Conservation (phyloP, 1,140 invertebrate species). For the Andricus grossulariae region DNA sequence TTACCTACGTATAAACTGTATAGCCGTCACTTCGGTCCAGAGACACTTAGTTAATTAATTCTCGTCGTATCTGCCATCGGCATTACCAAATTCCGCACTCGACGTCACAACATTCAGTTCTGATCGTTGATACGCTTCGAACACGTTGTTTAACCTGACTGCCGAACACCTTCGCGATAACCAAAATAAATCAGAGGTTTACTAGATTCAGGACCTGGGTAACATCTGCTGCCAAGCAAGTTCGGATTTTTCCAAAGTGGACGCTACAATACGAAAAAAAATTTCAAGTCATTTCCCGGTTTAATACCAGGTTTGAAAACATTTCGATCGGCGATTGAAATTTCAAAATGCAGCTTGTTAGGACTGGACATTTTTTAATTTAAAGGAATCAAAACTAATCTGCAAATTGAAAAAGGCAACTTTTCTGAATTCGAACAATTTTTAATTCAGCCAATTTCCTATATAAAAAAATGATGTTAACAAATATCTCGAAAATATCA, state of each 20-base stretch:
- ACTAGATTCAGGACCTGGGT: neutral
- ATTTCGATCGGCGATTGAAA: too few relatives aligned
- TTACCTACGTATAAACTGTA: slow-evolving; percentile 54
- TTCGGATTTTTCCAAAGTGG: neutral
- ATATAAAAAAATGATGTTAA: too few relatives aligned
- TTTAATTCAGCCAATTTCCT: too few relatives aligned
- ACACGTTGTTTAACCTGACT: neutral
- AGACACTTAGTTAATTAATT: slow-evolving; percentile 66
- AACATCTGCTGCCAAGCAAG: neutral
- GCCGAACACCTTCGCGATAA: neutral
- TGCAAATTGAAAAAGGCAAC: too few relatives aligned
- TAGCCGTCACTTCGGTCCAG: slow-evolving; percentile 51
- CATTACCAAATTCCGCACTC: slow-evolving; percentile 46
- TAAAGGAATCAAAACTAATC: too few relatives aligned
- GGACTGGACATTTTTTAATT: too few relatives aligned
- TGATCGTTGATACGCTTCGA: slow-evolving; percentile 7
- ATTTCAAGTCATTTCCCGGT: too few relatives aligned
- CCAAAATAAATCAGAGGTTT: neutral
- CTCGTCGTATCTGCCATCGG: slow-evolving; percentile 53
- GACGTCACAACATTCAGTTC: slow-evolving; percentile 2
- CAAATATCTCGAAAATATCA: too few relatives aligned
- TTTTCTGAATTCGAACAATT: too few relatives aligned
- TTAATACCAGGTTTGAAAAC: too few relatives aligned
- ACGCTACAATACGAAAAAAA: neutral
- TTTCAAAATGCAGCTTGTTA: too few relatives aligned